Evolutionary conservation across 2,113 vertebrate genomes (phyloP).

Genomic region (Xiphorhynchus elegans): DNA sequence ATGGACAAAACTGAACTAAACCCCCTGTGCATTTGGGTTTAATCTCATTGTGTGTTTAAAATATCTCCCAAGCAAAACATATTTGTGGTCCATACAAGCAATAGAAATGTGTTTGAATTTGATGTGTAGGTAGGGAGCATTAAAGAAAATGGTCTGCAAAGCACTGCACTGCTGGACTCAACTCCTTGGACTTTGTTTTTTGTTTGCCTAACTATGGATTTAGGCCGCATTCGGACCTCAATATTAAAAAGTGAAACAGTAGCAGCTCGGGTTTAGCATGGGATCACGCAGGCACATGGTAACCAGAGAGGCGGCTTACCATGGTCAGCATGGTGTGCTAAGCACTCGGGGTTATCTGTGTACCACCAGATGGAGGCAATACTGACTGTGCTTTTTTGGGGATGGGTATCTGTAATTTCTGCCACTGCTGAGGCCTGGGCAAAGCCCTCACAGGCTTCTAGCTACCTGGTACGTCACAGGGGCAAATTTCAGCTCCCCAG

Average conservation of each 20-base stretch:
- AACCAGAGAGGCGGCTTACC: background rate
- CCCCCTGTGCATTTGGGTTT: background rate
- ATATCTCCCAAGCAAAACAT: background rate
- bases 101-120: background rate
- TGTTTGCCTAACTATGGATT: background rate
- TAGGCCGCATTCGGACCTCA: background rate
- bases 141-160: background rate
- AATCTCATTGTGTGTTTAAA: background rate
- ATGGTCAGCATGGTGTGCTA: accelerated
- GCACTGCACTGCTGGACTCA: background rate
- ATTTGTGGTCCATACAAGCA: background rate
- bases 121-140: background rate
- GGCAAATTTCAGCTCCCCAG: background rate
- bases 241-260: background rate
- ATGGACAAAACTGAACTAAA: background rate
- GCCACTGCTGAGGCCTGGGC: background rate
- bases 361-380: background rate
- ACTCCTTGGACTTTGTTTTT: background rate
- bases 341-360: background rate
- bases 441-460: background rate
- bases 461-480: background rate
- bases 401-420: background rate
- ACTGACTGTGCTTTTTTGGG: background rate
- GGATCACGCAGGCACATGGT: too few relatives aligned
- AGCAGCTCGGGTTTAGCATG: background rate